Evolutionary conservation across 2,888 invertebrate species (phyloP).

Genomic region (Amphipoea lucens): DNA sequence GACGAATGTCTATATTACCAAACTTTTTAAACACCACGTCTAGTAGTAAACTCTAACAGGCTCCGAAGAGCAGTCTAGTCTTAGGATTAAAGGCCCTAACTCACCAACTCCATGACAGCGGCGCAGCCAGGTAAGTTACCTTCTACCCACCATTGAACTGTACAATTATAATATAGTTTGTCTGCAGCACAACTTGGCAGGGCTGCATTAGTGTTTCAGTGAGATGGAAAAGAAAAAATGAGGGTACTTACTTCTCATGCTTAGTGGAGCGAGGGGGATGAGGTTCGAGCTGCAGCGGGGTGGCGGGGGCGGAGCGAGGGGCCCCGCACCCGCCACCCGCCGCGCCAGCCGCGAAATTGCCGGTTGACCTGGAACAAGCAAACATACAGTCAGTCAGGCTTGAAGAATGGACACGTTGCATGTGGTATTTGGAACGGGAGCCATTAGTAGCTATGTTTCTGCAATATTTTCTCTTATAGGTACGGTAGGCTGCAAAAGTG

Average conservation of each 20-base stretch:
- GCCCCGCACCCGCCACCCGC: constrained; percentile 91
- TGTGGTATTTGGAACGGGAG: constrained; percentile 24
- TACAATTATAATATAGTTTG: background rate
- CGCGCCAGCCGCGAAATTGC: constrained; percentile 90
- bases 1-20: background rate
- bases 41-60: background rate
- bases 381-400: constrained; percentile 53
- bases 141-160: background rate
- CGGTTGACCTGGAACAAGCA: constrained; percentile 90
- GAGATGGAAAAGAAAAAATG: background rate
- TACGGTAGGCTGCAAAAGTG: too few relatives aligned
- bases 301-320: constrained; percentile 93
- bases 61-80: background rate
- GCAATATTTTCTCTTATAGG: constrained; percentile 32
- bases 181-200: background rate
- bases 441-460: constrained; percentile 20
- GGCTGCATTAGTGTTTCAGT: background rate
- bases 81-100: background rate
- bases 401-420: constrained; percentile 38
- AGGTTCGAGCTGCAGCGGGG: constrained; percentile 91
- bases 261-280: constrained; percentile 85
- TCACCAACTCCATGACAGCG: background rate
- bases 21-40: background rate
- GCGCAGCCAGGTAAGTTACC: background rate
- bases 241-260: constrained; percentile 88